Conservation (phyloP, 1,140 invertebrate species). For the Drosophila neocordata region DNA sequence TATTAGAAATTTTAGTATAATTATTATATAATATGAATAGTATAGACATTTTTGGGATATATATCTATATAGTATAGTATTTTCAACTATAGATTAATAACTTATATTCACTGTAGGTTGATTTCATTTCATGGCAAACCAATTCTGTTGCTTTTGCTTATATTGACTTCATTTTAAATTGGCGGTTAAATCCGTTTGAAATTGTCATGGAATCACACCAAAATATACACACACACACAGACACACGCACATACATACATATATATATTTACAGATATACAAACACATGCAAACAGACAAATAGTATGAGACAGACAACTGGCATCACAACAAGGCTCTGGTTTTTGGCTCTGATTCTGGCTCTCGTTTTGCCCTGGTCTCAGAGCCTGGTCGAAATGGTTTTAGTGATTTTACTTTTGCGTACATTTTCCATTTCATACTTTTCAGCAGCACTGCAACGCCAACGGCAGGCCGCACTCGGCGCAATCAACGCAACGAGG, state of each 20-base stretch:
- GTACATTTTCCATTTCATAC: constrained; percentile 53
- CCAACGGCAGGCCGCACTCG: constrained; percentile 50
- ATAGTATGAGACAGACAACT: constrained; percentile 32
- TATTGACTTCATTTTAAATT: constrained; percentile 82
- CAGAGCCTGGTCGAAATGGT: constrained; percentile 41
- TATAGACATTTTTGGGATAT: too few relatives aligned
- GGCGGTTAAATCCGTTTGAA: constrained; percentile 82
- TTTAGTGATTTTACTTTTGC: constrained; percentile 78
- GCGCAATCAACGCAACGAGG: constrained; percentile 80
- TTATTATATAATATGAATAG: too few relatives aligned
- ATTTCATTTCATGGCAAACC: background rate
- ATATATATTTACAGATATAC: constrained; percentile 32
- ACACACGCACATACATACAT: constrained; percentile 19
- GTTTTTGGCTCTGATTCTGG: background rate
- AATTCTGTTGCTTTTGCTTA: constrained; percentile 48
- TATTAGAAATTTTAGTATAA: too few relatives aligned
- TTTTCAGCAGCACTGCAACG: constrained; percentile 8
- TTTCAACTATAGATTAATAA: too few relatives aligned
- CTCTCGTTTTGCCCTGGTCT: constrained; percentile 32
- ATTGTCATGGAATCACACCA: constrained; percentile 77
- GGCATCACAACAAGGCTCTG: constrained; percentile 17
- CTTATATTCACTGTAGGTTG: constrained; percentile 1
- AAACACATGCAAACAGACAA: constrained; percentile 22
- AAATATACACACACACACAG: constrained; percentile 32
- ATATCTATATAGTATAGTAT: too few relatives aligned